These are phyloP conservation scores for Procavia capensis DNA, from an alignment of 2,113 vertebrate species.

Conservation along the genomic window DNA sequence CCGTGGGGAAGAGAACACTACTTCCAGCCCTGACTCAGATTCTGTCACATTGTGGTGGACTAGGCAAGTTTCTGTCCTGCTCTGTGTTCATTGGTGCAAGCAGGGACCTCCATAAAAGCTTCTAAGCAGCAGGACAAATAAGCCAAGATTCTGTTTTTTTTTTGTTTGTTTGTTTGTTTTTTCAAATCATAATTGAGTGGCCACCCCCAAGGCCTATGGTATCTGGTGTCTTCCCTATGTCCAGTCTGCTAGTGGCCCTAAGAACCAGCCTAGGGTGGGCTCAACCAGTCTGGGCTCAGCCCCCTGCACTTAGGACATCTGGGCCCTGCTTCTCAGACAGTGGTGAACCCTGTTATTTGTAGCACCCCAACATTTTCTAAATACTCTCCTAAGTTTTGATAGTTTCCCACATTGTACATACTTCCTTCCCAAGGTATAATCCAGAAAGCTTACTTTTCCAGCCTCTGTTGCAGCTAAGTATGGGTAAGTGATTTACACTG, in stretches of 20 bases:
- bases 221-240: neutral
- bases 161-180: too few relatives aligned
- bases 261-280: neutral
- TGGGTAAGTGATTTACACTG: neutral
- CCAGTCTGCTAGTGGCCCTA: neutral
- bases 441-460: slow-evolving; percentile 22
- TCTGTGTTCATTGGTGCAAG: neutral
- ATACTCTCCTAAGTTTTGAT: neutral
- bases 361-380: neutral
- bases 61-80: neutral
- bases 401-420: neutral
- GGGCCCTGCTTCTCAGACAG: neutral
- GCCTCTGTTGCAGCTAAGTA: neutral
- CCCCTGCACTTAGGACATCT: neutral
- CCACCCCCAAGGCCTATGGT: neutral
- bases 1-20: neutral
- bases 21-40: neutral
- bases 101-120: neutral
- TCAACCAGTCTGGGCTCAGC: neutral
- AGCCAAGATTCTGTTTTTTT: neutral
- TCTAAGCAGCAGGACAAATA: neutral
- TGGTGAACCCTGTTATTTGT: neutral
- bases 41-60: neutral
- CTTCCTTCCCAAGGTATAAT: neutral
- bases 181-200: neutral